These are phyloP conservation scores for Pluvianellus socialis DNA, from an alignment of 2,113 vertebrate genomes.

Conservation along the genomic window DNA sequence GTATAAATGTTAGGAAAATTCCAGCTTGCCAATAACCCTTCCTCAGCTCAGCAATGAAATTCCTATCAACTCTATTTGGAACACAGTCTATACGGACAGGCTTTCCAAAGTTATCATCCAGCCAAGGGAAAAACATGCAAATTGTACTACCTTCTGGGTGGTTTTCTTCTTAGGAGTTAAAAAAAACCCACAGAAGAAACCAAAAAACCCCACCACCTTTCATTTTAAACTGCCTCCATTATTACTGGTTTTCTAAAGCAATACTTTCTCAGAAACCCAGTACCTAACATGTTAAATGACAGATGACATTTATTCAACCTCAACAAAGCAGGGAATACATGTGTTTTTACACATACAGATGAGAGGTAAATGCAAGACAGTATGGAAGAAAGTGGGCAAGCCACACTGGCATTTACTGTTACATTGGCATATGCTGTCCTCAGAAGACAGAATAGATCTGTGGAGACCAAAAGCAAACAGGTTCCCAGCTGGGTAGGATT, in stretches of 20 bases:
- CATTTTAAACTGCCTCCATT: neutral
- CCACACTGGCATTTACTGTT: neutral
- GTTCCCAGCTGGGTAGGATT: neutral
- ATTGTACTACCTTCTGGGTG: no score
- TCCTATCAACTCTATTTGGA: neutral
- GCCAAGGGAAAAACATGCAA: neutral
- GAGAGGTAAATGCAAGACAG: neutral
- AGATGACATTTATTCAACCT: neutral
- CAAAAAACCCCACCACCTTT: neutral
- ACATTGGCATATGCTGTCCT: neutral
- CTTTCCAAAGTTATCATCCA: neutral
- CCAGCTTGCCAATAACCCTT: neutral
- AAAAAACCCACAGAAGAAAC: no score
- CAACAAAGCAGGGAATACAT: neutral
- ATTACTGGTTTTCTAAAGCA: neutral
- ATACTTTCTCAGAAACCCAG: neutral
- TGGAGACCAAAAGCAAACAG: neutral
- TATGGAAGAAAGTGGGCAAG: neutral
- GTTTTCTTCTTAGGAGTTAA: no score
- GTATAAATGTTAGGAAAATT: neutral
- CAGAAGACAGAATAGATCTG: neutral
- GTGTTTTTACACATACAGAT: neutral
- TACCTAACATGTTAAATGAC: neutral
- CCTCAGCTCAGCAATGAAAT: neutral
- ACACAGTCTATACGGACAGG: neutral